Evolutionary conservation across 2,113 vertebrate genomes (phyloP).

Genomic region (Notothenia rossii): DNA sequence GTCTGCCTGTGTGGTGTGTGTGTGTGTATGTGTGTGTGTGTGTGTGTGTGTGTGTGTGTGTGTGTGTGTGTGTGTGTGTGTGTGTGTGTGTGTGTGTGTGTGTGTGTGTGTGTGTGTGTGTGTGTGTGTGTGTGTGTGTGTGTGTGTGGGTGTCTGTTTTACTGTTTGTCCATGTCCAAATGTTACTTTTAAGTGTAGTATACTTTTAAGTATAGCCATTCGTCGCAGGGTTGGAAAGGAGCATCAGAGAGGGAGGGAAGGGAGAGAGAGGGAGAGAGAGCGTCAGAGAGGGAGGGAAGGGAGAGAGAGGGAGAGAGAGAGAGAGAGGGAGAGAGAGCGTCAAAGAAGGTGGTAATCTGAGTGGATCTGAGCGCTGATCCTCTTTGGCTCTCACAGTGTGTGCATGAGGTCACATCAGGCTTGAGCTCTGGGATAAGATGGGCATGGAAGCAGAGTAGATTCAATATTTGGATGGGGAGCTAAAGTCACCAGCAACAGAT

Average conservation of each 20-base stretch:
- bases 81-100: slow-evolving; percentile 1
- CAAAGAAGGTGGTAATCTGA: slow-evolving; percentile 73
- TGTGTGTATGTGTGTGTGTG: slow-evolving; percentile 9
- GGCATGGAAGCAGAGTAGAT: slow-evolving; percentile 55
- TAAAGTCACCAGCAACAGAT: slow-evolving; percentile 59
- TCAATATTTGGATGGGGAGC: slow-evolving; percentile 51
- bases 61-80: slow-evolving; percentile 11
- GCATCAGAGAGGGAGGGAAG: slow-evolving; percentile 1
- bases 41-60: slow-evolving; percentile 8
- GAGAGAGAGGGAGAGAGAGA: slow-evolving; percentile 6
- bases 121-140: too few relatives aligned
- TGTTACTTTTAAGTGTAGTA: slow-evolving; percentile 41
- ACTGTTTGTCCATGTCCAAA: slow-evolving; percentile 65
- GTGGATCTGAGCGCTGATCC: slow-evolving; percentile 75
- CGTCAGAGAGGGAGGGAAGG: slow-evolving; percentile 1
- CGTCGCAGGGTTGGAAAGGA: slow-evolving; percentile 20
- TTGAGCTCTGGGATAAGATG: slow-evolving; percentile 59
- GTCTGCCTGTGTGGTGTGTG: too few relatives aligned
- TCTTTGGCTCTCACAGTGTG: slow-evolving; percentile 66
- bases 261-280: slow-evolving; percentile 6
- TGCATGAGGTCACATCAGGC: slow-evolving; percentile 67
- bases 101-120: neutral
- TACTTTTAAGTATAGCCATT: slow-evolving; percentile 12
- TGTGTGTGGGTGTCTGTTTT: neutral
- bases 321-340: slow-evolving; percentile 24